Percentiles rank a stretch among this genome's conserved stretches.
Evolutionary conservation across 2,888 invertebrate species (phyloP).

Genomic region (Exocentrus adspersus): DNA sequence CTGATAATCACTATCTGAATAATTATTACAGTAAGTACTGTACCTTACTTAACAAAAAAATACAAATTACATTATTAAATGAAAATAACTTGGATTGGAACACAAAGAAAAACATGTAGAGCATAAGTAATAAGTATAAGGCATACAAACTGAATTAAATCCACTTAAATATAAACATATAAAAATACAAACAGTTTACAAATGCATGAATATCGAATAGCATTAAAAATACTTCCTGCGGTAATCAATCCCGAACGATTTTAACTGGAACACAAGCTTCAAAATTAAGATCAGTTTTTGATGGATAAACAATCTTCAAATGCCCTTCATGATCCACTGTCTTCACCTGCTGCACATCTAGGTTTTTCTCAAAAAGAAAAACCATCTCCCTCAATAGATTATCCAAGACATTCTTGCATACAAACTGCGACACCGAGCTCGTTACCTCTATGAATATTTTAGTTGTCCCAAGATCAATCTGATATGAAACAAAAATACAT

Average conservation of each 20-base stretch:
- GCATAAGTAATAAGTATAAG: no score
- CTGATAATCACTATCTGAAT: no score
- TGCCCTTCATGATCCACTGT: slow-evolving; percentile 74
- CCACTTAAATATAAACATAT: no score
- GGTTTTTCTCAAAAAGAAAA: slow-evolving; percentile 60
- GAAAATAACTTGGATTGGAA: no score
- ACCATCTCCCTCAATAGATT: slow-evolving; percentile 73
- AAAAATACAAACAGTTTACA: not conserved
- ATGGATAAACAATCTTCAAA: slow-evolving; percentile 82
- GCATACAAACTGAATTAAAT: no score
- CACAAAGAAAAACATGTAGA: no score
- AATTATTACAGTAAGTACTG: no score
- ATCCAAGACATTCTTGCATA: slow-evolving; percentile 76
- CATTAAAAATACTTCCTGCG: no score
- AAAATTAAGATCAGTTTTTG: slow-evolving; percentile 70
- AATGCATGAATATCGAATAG: not conserved
- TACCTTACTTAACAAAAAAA: no score
- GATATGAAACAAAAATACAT: slow-evolving; percentile 34
- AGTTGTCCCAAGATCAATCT: slow-evolving; percentile 76
- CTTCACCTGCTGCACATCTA: slow-evolving; percentile 75
- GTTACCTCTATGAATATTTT: slow-evolving; percentile 81
- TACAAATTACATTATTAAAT: no score
- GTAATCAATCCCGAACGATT: slow-evolving; percentile 37
- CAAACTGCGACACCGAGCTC: slow-evolving; percentile 71
- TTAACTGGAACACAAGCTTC: slow-evolving; percentile 40